Evolutionary conservation across 2,888 invertebrate species (phyloP).

Genomic region (Himalopsyche tibetana): DNA sequence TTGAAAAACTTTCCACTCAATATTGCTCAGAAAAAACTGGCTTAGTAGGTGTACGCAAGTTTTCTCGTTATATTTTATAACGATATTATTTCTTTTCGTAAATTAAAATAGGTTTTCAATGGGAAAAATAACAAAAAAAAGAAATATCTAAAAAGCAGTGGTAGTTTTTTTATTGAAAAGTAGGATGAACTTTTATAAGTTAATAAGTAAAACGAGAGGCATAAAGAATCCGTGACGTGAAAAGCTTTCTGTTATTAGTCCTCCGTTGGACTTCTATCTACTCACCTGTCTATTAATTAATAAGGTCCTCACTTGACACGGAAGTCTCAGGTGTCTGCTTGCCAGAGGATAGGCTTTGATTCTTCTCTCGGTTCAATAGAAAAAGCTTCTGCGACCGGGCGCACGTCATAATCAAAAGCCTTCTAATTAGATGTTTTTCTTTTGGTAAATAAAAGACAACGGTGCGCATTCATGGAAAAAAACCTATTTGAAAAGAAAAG

Average conservation of each 20-base stretch:
- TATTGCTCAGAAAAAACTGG: conserved; percentile 29
- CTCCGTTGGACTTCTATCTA: neutral
- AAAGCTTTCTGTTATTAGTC: conserved; percentile 26
- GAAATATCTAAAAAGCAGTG: too few relatives aligned
- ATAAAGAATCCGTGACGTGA: neutral
- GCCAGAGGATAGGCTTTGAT: conserved; percentile 49
- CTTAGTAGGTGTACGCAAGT: conserved; percentile 8
- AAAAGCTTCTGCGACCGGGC: conserved; percentile 45
- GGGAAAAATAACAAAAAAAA: neutral
- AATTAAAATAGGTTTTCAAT: neutral
- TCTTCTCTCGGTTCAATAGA: conserved; percentile 52
- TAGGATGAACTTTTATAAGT: neutral
- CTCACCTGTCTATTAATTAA: conserved; percentile 58
- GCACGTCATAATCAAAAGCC: conserved; percentile 53
- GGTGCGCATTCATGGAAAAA: conserved; percentile 53
- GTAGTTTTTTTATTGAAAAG: neutral
- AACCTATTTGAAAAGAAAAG: conserved; percentile 29
- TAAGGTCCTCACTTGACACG: conserved; percentile 58
- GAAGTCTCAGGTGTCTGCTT: conserved; percentile 31
- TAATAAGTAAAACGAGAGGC: neutral
- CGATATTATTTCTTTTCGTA: neutral
- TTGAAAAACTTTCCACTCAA: conserved; percentile 44
- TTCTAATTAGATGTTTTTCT: conserved; percentile 60
- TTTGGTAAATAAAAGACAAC: conserved; percentile 55
- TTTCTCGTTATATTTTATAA: conserved; percentile 27